Evolutionary conservation across 2,888 invertebrate species (phyloP), one percentile per base, ranked within the genome.

Genomic region (Dioctria rufipes): DNA sequence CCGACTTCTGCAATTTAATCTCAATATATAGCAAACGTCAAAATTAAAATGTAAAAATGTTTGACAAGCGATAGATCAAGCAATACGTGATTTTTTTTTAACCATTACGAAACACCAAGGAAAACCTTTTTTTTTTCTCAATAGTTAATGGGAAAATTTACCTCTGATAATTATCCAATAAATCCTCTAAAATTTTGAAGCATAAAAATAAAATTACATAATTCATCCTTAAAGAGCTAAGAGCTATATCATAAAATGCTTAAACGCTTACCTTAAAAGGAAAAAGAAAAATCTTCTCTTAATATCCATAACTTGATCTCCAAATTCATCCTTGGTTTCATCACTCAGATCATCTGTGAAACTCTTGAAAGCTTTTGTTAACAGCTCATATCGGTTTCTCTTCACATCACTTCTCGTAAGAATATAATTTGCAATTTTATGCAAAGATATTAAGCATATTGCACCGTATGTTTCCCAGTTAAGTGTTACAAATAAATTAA

Each of bases 201-300:
- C 40, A 39, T 63, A 11, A 63, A 63, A 13, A 13, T 37, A 63
- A 63, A 9, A 8, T 4, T 9, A 49, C 6, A 49, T 49, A 49
- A 49, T 49, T 49, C 11, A 49, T 25, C 6, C 25, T 25, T 25
- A 25, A 25, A 25, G 25, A 0, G 25, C 25, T 25, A 25, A 60
- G 8, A n/a, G 25, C 11, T 60, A 5, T 60, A n/a, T 60, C 5
- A 60, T 9, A 39, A 13, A 61, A 39, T 6, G 6, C 11, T 9
- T 49, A 49, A 49, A 49, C 6, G 51, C 58, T 5, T 84, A 95
- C 94, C 95, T 92, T 13, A 97, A 90, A 71, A 97, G 88, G 86
- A 95, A 95, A 87, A 97, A 96, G 87, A 96, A 97, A 90, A 96
- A 96, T 84, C 95, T 91, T 84, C 97, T 91, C 0, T 97, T 96